Evolutionary conservation across 2,888 invertebrate genomes (phyloP).

Genomic region (Formica aserva): DNA sequence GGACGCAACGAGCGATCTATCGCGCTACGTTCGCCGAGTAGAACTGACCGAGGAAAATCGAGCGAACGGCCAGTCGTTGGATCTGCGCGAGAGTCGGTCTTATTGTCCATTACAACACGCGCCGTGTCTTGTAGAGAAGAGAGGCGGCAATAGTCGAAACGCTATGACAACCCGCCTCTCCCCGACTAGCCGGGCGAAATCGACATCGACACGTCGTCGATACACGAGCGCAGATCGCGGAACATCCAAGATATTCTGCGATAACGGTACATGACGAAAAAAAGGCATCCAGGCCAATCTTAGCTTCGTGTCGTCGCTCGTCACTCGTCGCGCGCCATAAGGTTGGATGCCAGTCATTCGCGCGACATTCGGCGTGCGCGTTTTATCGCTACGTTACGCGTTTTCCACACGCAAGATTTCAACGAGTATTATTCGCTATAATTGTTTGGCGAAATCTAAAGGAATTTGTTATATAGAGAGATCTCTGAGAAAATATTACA

Average conservation of each 20-base stretch:
- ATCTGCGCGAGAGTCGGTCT: slow-evolving; percentile 15
- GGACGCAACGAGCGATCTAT: slow-evolving; percentile 21
- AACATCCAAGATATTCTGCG: slow-evolving; percentile 75
- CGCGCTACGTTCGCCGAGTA: slow-evolving; percentile 25
- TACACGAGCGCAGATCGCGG: slow-evolving; percentile 63
- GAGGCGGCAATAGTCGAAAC: slow-evolving; percentile 18
- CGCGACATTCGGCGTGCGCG: not conserved
- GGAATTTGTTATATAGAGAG: not conserved
- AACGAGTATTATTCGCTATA: not conserved
- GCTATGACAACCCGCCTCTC: slow-evolving; percentile 18
- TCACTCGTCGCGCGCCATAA: slow-evolving; percentile 20
- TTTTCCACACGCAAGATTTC: not conserved
- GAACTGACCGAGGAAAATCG: slow-evolving; percentile 46
- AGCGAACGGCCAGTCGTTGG: slow-evolving; percentile 21
- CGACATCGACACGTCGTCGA: slow-evolving; percentile 61
- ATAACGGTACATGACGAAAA: slow-evolving; percentile 82
- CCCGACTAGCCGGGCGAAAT: slow-evolving; percentile 59
- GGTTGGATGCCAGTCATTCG: slow-evolving; percentile 29
- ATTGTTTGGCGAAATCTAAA: not conserved
- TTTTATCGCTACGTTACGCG: slow-evolving; percentile 37
- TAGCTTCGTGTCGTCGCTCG: slow-evolving; percentile 37
- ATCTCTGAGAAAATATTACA: not conserved
- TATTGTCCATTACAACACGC: slow-evolving; percentile 11
- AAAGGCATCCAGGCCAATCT: slow-evolving; percentile 82
- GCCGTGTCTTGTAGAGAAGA: not conserved